Conservation (phyloP, 2,113 vertebrate species). For the Leptobrachium ailaonicum region DNA sequence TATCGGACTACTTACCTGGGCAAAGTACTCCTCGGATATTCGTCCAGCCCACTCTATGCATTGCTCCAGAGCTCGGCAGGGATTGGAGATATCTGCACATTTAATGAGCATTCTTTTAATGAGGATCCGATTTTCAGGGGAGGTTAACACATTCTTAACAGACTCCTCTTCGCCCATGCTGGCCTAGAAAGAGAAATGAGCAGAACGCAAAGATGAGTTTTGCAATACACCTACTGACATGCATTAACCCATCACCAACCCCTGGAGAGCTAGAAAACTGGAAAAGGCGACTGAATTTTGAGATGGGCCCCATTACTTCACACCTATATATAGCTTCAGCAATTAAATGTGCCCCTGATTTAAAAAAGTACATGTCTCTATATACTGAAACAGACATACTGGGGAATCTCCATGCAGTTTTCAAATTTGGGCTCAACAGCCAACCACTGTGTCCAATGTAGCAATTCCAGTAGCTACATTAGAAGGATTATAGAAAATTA, state of each 20-base stretch:
- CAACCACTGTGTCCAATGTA: too few species aligned
- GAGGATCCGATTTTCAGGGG: slow-evolving; percentile 89
- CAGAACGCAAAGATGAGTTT: neutral
- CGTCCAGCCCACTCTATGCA: slow-evolving; percentile 95
- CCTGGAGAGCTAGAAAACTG: too few species aligned
- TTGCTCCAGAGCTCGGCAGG: slow-evolving; percentile 84
- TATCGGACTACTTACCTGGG: slow-evolving; percentile 75
- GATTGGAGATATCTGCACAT: slow-evolving; percentile 95
- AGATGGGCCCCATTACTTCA: too few species aligned
- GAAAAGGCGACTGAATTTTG: too few species aligned
- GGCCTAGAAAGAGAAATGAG: slow-evolving; percentile 54
- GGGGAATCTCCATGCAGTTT: too few species aligned
- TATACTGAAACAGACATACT: too few species aligned
- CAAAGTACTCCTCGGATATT: slow-evolving; percentile 97
- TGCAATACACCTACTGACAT: neutral
- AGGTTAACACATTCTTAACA: slow-evolving; percentile 76
- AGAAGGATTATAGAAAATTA: too few species aligned
- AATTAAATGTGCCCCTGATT: too few species aligned
- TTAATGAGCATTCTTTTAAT: slow-evolving; percentile 97
- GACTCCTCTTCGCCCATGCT: slow-evolving; percentile 74
- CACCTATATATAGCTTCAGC: too few species aligned
- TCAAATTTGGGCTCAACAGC: too few species aligned
- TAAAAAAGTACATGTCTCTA: too few species aligned
- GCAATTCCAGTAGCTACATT: too few species aligned
- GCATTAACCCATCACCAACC: neutral